Base-by-base conservation (phyloP, 2,113 vertebrate genomes). In the Ictalurus punctatus region DNA sequence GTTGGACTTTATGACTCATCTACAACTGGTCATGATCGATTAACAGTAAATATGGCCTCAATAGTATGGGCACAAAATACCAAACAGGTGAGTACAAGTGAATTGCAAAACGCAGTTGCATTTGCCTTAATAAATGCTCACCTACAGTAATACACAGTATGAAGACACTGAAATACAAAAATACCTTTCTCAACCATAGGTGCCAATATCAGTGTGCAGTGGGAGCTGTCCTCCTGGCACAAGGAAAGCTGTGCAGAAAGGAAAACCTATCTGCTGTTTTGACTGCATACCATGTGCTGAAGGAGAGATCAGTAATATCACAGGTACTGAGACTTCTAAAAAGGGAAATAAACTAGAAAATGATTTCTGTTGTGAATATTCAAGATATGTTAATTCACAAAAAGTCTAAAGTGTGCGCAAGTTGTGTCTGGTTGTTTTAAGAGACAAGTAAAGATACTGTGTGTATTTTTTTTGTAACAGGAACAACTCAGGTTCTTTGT, bases 1-100 rank as follows among this genome's bases (percentile, higher is more conserved):
- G 89, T 93, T 73, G 93, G 93, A 17, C 13, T 89, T 44, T 93
- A 93, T 90, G 92, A 93, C 83, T 87, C 93, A 2, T 92, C 92
- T 3, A 69, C 89, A 34, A 63, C 48, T 25, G 40, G 54, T 78
- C 84, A 79, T 14, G 27, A 92, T 44, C 85, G 69, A 61, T 84
- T 90, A n/a, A 19, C 40, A 23, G 79, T 90, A 8, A 84, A 90
- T 54, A 84, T 84, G 65, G 2, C 34, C 3, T 79, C 69, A 34
- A 89, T 90, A 52, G 21, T 40, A 16, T 90, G 90, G 90, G 40
- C 90, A 83, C 71, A 52, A 79, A 89, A 84, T 86, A 6, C 1
- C 4, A 86, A 63, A 58, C 81, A 90, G 71, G 90, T 90, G 79
- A 90, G 65, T 52, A 82, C 30, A 30, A 23, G 6, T 54, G 48